Evolutionary conservation across 1,140 invertebrate genomes (phyloP).

Genomic region (Lordiphosa mommai): DNA sequence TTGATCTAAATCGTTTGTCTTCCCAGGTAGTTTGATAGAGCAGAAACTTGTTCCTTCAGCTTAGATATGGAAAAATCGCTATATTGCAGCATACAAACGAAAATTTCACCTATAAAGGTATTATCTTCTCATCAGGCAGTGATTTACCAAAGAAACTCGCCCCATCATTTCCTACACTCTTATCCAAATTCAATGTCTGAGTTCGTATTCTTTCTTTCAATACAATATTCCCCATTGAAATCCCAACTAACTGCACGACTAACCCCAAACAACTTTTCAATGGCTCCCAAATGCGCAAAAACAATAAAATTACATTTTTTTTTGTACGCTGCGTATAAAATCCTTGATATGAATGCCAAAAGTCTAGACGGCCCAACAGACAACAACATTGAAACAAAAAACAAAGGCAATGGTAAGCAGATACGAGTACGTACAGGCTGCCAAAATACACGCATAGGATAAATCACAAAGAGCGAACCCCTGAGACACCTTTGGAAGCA

Average conservation of each 20-base stretch:
- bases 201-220: not conserved
- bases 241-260: conserved; percentile 37
- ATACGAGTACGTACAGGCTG: conserved; percentile 8
- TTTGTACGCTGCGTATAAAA: conserved; percentile 19
- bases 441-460: conserved; percentile 8
- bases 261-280: conserved; percentile 17
- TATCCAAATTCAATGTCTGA: no score
- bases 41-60: no score
- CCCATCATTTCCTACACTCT: not conserved
- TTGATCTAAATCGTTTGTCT: no score
- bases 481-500: conserved; percentile 35
- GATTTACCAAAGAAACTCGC: no score
- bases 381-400: conserved; percentile 1
- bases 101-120: no score
- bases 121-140: no score
- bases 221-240: not conserved
- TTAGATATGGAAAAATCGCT: no score
- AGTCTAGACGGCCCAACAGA: conserved; percentile 61
- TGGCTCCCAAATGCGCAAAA: conserved; percentile 27
- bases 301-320: conserved; percentile 58
- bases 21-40: no score
- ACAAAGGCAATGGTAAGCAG: conserved; percentile 34
- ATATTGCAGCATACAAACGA: no score
- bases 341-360: conserved; percentile 61
- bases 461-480: not conserved